phyloP scores from a whole-genome alignment of 2,797 vertebrate species.

The Tympanoctomys barrerae region DNA sequence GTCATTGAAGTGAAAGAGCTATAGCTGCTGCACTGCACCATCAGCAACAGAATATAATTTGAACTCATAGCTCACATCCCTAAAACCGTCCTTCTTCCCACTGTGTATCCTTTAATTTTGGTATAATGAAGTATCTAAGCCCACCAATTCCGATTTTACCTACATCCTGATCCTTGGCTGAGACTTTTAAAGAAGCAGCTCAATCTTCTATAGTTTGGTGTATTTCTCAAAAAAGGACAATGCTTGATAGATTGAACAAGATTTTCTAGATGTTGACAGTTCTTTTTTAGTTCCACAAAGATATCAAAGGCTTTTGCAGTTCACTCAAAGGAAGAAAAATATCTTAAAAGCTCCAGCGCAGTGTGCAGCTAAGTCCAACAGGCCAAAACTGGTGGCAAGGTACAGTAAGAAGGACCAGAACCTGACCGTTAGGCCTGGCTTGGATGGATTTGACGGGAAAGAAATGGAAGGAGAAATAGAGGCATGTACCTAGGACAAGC shows the following conservation, averaged over 20 bases:
- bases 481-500: too few species aligned
- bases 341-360: background rate
- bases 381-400: too few species aligned
- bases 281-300: slow-evolving; percentile 11
- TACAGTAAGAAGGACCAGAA: too few species aligned
- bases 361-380: too few species aligned
- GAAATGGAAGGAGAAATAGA: too few species aligned
- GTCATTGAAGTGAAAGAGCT: background rate
- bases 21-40: background rate
- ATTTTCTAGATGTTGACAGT: background rate
- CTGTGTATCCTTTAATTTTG: background rate
- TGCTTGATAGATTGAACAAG: background rate
- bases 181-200: background rate
- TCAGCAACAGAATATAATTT: background rate
- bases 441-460: too few species aligned
- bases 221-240: background rate
- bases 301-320: background rate
- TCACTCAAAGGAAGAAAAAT: background rate
- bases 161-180: background rate
- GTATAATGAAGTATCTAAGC: background rate
- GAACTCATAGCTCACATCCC: background rate
- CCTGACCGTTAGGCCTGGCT: too few species aligned
- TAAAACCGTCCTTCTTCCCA: background rate
- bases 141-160: background rate
- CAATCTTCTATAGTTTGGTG: background rate